Conservation (phyloP, 2,113 vertebrate species). For the Erinaceus europaeus region DNA sequence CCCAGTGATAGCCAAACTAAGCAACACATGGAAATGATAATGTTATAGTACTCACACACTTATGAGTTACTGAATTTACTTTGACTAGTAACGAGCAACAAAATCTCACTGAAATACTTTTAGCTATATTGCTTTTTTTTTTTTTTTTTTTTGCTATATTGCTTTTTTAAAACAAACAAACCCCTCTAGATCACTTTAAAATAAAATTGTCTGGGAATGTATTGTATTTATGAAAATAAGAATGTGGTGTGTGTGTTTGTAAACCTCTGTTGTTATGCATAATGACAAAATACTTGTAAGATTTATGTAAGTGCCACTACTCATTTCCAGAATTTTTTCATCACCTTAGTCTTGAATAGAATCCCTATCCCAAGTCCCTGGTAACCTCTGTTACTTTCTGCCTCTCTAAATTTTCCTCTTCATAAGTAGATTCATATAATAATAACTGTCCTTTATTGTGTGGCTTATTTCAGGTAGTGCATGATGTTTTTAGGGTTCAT, state of each 20-base stretch:
- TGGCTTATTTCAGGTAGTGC: background rate
- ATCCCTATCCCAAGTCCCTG: background rate
- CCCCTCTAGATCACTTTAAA: conserved; percentile 11
- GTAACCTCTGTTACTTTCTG: background rate
- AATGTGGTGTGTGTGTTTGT: too few species aligned
- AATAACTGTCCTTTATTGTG: background rate
- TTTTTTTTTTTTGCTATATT: background rate
- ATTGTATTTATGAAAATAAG: background rate
- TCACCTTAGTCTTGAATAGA: conserved; percentile 1
- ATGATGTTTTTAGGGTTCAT: background rate
- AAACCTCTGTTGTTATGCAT: too few species aligned
- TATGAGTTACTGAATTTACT: background rate
- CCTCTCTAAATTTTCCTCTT: background rate
- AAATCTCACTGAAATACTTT: too few species aligned
- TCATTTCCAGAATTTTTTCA: background rate
- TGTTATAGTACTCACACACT: background rate
- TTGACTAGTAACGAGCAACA: too few species aligned
- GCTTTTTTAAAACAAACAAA: conserved; percentile 21
- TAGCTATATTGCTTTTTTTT: too few species aligned
- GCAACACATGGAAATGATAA: too few species aligned
- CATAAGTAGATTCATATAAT: background rate
- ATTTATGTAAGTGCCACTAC: background rate
- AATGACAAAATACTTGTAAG: background rate
- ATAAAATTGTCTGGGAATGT: background rate
- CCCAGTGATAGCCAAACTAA: too few species aligned